phyloP scores from a whole-genome alignment of 2,888 invertebrate genomes.

The Oxycera nigricornis region DNA sequence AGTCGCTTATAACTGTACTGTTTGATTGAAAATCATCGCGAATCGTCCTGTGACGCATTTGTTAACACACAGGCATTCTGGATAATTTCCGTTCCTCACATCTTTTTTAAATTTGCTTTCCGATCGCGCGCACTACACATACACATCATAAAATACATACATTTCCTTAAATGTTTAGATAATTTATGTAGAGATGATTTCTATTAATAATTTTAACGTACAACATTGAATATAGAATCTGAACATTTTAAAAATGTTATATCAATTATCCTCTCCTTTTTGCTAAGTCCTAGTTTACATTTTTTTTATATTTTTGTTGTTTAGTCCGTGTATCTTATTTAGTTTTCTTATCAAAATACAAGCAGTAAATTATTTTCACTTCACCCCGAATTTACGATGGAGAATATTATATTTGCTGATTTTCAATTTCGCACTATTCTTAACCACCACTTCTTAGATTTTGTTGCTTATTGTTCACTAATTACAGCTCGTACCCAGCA shows the following conservation, averaged over 20 bases:
- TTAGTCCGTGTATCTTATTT: not conserved
- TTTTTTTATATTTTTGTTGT: not conserved
- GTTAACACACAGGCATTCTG: conserved; percentile 15
- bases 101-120: not conserved
- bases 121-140: conserved; percentile 10
- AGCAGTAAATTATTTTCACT: no score
- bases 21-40: conserved; percentile 29
- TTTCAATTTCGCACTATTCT: no score
- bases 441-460: no score
- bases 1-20: not conserved
- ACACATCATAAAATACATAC: conserved; percentile 29
- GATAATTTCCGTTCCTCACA: not conserved
- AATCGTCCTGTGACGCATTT: not conserved
- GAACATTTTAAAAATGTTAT: conserved; percentile 40
- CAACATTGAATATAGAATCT: conserved; percentile 40
- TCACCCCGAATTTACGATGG: no score
- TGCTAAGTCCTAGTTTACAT: not conserved
- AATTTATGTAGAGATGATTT: conserved; percentile 38
- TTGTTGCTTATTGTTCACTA: no score
- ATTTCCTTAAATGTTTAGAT: conserved; percentile 25
- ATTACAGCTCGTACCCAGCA: no score
- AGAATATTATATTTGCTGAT: no score
- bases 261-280: conserved; percentile 1
- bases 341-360: not conserved
- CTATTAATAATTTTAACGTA: conserved; percentile 34